Evolutionary conservation across 2,888 invertebrate genomes (phyloP).

Genomic region (Dryadula phaetusa): DNA sequence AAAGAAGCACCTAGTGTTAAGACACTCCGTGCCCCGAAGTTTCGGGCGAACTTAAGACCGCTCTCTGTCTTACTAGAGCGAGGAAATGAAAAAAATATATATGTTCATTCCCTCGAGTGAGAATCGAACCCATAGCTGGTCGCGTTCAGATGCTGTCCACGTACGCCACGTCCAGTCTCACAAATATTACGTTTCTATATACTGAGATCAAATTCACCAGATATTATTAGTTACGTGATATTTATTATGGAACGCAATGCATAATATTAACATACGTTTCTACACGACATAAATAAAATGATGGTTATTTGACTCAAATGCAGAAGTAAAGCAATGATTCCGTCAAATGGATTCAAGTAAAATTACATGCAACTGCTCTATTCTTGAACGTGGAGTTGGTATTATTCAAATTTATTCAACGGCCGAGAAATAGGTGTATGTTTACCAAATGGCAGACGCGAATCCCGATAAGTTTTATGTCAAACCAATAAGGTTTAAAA

Average conservation of each 20-base stretch:
- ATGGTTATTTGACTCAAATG: slow-evolving; percentile 24
- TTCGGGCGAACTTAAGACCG: no score
- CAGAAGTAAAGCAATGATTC: slow-evolving; percentile 26
- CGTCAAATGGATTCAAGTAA: slow-evolving; percentile 37
- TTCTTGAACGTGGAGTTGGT: slow-evolving; percentile 38
- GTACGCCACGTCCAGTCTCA: no score
- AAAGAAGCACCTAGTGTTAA: no score
- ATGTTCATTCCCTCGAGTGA: no score
- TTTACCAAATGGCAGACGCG: slow-evolving; percentile 7
- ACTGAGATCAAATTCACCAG: not conserved
- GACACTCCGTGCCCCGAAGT: no score
- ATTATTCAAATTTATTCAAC: slow-evolving; percentile 47
- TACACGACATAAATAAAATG: slow-evolving; percentile 21
- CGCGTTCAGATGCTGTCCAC: no score
- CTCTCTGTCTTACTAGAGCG: no score
- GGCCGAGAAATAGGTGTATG: slow-evolving; percentile 39
- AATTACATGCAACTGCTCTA: slow-evolving; percentile 41
- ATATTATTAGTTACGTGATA: slow-evolving; percentile 6
- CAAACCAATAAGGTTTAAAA: slow-evolving; percentile 11
- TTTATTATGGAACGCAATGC: slow-evolving; percentile 1
- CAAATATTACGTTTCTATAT: not conserved
- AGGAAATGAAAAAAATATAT: no score
- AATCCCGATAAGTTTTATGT: slow-evolving; percentile 3
- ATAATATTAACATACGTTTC: slow-evolving; percentile 19
- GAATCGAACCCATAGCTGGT: no score